A percentile compares a stretch with the other conserved stretches of the same genome.
Evolutionary conservation across 1,140 invertebrate genomes (phyloP).

Genomic region (Aethina tumida): DNA sequence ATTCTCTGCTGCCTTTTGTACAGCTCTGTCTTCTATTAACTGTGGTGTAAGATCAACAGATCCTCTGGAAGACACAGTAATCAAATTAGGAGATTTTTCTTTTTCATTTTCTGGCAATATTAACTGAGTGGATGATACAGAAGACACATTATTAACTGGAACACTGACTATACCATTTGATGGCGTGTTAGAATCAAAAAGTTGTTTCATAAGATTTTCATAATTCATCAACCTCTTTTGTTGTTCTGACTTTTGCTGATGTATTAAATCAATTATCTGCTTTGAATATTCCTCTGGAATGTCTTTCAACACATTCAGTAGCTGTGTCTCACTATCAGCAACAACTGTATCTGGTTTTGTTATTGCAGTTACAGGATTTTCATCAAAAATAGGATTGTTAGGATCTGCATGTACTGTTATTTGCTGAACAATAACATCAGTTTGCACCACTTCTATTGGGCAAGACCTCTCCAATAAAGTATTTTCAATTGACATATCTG

Average conservation of each 20-base stretch:
- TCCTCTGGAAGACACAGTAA: conserved; percentile 2
- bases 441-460: conserved; percentile 21
- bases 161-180: too few relatives aligned
- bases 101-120: not conserved
- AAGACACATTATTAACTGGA: too few relatives aligned
- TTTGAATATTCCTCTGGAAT: conserved; percentile 33
- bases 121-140: too few relatives aligned
- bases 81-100: not conserved
- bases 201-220: conserved; percentile 2
- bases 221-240: conserved; percentile 10
- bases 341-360: conserved; percentile 8
- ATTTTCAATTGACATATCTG: not conserved
- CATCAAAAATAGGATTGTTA: not conserved
- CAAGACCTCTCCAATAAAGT: conserved; percentile 10
- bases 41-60: conserved; percentile 3
- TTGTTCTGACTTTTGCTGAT: conserved; percentile 27
- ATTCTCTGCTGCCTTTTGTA: too few relatives aligned
- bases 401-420: conserved; percentile 19
- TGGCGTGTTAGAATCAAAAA: conserved; percentile 1
- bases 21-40: too few relatives aligned
- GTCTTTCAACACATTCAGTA: conserved; percentile 21
- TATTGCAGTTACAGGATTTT: not conserved
- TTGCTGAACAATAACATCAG: conserved; percentile 25
- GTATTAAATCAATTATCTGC: conserved; percentile 35
- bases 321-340: conserved; percentile 15